Base-by-base conservation (phyloP, 1,140 invertebrate species). In the Nylanderia fulva region DNA sequence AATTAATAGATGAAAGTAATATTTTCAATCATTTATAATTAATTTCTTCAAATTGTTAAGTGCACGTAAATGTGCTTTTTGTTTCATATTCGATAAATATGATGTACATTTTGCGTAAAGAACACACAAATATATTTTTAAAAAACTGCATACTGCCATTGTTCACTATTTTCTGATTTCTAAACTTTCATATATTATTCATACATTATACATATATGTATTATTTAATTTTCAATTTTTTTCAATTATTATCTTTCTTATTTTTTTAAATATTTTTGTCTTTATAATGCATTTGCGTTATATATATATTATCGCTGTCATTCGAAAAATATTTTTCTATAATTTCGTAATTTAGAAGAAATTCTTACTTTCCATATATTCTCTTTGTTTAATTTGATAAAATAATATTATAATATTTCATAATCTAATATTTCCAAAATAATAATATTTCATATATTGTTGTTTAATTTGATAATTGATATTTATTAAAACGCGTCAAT, bases 1-100 rank as follows among this genome's bases (percentile, higher is more conserved):
- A 71, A 82, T 71, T 82, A 58, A 60, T 52, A 24, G 58, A 80
- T 33, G 24, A 72, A 71, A 82, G 66, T 39, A 82, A 71, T 8
- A 24, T 82, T 80, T 58, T 7, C 5, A 71, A 7, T 39, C 24
- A 80, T 58, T 80, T n/a, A n/a, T n/a, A n/a, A 69, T 71, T 82
- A 80, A 71, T 24, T 48, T 69, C 24, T 0, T 68, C 71, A 79
- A 52, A 68, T 7, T n/a, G 8, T 54, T 68, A 33, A 54, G 24
- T 9, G 21, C 18, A 39, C 5, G n/a, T 6, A 29, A 2, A 36
- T 9, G 33, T 68, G 13, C 39, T 21, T 79, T 54, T 39, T 79
- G 60, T 66, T 52, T 79, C 9, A 0, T 18, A 39, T 42, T 79
- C 56, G 9, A 66, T 68, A 0, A 72, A 45, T 18, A n/a, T 21